Evolutionary conservation across 2,797 vertebrate genomes (phyloP), one percentile per base, ranked within the genome.

Genomic region (Kryptopterus vitreolus): DNA sequence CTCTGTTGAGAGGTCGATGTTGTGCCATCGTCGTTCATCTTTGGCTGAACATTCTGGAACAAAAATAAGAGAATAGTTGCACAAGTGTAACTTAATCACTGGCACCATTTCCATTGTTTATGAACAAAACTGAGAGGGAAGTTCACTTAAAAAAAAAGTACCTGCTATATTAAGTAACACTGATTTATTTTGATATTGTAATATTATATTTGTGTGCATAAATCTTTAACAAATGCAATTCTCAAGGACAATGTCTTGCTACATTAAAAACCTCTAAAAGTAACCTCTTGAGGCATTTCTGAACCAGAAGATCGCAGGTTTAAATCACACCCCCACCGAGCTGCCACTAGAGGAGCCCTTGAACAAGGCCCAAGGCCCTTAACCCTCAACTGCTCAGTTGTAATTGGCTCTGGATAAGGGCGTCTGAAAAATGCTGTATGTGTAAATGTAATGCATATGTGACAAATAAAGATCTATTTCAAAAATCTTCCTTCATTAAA

Each of bases 1-100:
- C 53, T 22, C 10, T 48, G 7, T 15, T 46, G 16, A 31, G 48
- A 71, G 65, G 13, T 18, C 48, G 13, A 68, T 68, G 13, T 43
- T 66, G 12, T 71, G 48, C 29, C 48, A 71, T 53, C 33, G 26
- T 22, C 26, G 48, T 10, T 33, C 16, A 33, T 22, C n/a, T n/a
- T 53, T 71, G 29, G 69, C 69, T 71, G 29, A 71, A 31, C 26
- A 53, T 71, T 53, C 69, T 71, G 48, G 69, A 53, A 33, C 69
- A n/a, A 53, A 71, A 31, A 18, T 31, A 29, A 70, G 66, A 70
- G 29, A 70, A 52, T 70, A 11, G 16, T 70, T 70, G 46, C 0
- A 9, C 12, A 52, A 71, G 68, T 33, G 48, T 33, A 31, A 31
- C 20, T 18, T 69, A 52, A 20, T 70, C 68, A 29, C 4, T 31